Percentiles rank a stretch among this genome's conserved stretches.
phyloP scores from a whole-genome alignment of 1,140 invertebrate species.

The Papilio machaon region DNA sequence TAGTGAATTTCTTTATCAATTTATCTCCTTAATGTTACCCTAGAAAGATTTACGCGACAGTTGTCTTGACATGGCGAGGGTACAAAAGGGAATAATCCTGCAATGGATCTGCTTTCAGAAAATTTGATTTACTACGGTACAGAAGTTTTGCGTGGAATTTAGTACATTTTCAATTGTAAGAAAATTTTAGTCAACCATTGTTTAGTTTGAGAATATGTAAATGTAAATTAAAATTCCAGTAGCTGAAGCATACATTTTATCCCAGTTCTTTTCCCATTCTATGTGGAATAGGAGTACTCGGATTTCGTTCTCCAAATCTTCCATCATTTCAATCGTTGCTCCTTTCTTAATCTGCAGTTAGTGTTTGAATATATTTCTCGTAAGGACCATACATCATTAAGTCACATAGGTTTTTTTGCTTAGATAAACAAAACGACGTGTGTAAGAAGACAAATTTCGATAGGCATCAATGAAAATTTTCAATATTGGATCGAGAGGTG shows the following conservation, averaged over 20 bases:
- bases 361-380: no score
- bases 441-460: background rate
- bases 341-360: no score
- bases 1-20: conserved; percentile 27
- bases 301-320: no score
- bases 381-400: no score
- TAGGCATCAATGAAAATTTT: conserved; percentile 7
- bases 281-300: no score
- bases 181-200: background rate
- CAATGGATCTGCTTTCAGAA: conserved; percentile 34
- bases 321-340: no score
- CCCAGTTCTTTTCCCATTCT: no score
- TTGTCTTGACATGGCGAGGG: conserved; percentile 34
- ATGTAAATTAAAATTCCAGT: no score
- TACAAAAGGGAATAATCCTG: conserved; percentile 32
- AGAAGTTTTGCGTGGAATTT: background rate
- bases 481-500: conserved; percentile 18
- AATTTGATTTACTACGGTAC: conserved; percentile 24
- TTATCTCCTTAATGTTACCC: conserved; percentile 32
- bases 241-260: no score
- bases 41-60: conserved; percentile 36
- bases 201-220: background rate
- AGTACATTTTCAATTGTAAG: conserved; percentile 5
- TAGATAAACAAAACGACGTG: background rate
- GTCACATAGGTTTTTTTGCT: background rate